These are phyloP conservation scores for Argyrosomus regius DNA, from an alignment of 2,797 vertebrate genomes.

Conservation along the genomic window DNA sequence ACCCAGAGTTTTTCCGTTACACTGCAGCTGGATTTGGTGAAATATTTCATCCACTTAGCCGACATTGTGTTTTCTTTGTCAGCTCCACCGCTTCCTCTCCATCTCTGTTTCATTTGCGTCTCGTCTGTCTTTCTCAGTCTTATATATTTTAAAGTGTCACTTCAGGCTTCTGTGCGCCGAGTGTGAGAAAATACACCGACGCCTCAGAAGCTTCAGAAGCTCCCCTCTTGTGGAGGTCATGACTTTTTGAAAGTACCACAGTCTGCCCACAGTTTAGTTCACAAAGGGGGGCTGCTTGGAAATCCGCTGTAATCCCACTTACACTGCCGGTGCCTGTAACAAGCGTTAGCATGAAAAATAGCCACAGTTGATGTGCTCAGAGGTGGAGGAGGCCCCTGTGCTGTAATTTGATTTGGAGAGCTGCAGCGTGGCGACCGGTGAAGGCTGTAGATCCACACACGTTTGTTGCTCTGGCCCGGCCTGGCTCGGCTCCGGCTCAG, in stretches of 20 bases:
- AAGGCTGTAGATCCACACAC: background rate
- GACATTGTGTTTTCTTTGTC: background rate
- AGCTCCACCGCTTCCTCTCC: slow-evolving; percentile 3
- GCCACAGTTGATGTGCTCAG: slow-evolving; percentile 13
- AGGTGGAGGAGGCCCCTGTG: background rate
- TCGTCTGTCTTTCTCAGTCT: background rate
- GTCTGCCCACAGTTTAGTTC: slow-evolving; percentile 17
- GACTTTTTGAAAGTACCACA: background rate
- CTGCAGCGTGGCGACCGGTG: background rate
- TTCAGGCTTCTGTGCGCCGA: background rate
- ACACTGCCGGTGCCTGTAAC: background rate
- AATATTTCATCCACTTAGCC: background rate
- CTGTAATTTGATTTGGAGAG: background rate
- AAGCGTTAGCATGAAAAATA: background rate
- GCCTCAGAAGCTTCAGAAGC: background rate
- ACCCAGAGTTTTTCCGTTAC: slow-evolving; percentile 17
- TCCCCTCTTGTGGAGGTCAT: slow-evolving; percentile 15
- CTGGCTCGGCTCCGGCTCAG: background rate
- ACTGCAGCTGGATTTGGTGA: slow-evolving; percentile 7
- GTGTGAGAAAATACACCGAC: background rate
- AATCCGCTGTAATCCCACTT: slow-evolving; percentile 47
- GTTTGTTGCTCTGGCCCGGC: slow-evolving; percentile 1
- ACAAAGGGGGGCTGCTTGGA: slow-evolving; percentile 2
- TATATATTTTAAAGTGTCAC: background rate
- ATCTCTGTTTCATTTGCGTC: slow-evolving; percentile 4